Percentiles rank a stretch among this genome's conserved stretches.
Conservation (phyloP, 1,140 invertebrate genomes). For the Penaeus indicus region DNA sequence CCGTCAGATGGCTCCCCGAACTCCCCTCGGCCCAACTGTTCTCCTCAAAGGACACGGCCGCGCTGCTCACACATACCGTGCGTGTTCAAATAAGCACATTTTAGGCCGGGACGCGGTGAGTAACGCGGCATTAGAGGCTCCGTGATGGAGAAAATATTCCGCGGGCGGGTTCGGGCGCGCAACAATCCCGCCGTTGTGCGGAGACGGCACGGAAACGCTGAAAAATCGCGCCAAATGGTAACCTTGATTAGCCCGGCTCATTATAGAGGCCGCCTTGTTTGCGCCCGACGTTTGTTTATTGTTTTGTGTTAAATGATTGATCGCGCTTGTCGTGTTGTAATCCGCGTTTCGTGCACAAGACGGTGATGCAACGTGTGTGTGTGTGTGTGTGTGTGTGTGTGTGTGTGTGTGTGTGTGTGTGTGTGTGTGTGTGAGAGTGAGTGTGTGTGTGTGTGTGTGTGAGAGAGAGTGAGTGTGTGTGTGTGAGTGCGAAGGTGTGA, state of each 20-base stretch:
- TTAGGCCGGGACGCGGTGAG: too few species aligned
- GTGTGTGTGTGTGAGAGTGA: slow-evolving; percentile 23
- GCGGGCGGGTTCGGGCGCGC: slow-evolving; percentile 26
- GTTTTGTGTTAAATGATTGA: slow-evolving; percentile 31
- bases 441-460: neutral
- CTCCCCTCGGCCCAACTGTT: neutral
- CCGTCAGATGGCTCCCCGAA: too few species aligned
- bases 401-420: slow-evolving; percentile 47
- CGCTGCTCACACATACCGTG: neutral
- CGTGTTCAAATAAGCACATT: too few species aligned
- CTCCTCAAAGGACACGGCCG: neutral
- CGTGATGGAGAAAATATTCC: neutral
- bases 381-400: neutral
- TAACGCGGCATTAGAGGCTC: too few species aligned
- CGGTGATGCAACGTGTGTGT: neutral
- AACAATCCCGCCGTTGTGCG: slow-evolving; percentile 19
- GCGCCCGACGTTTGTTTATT: slow-evolving; percentile 14
- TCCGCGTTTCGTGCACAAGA: slow-evolving; percentile 23
- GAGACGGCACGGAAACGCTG: slow-evolving; percentile 37
- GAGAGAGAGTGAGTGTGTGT: neutral
- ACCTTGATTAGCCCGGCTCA: slow-evolving; percentile 37
- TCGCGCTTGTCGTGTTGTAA: slow-evolving; percentile 22
- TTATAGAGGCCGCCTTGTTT: slow-evolving; percentile 34
- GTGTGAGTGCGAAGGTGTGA: neutral
- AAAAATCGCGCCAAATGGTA: slow-evolving; percentile 39